Evolutionary conservation across 1,140 invertebrate genomes (phyloP).

Genomic region (Brachystomella parvula): DNA sequence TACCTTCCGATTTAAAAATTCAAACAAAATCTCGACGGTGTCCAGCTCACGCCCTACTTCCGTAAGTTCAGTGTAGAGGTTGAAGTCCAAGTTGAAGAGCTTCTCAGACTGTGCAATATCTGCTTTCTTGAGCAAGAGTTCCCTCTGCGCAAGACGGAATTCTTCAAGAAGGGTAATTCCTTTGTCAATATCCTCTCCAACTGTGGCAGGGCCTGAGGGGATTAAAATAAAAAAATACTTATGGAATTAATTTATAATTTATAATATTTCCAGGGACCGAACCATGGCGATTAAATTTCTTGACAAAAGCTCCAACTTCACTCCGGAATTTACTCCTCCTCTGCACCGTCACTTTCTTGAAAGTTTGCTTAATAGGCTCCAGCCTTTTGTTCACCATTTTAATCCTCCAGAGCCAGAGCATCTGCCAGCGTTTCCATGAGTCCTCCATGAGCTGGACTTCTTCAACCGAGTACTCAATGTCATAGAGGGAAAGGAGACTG

Average conservation of each 20-base stretch:
- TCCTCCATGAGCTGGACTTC: constrained; percentile 25
- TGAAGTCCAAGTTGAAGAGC: constrained; percentile 72
- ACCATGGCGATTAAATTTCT: not conserved
- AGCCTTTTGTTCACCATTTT: constrained; percentile 45
- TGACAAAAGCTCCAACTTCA: constrained; percentile 58
- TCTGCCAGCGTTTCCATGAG: constrained; percentile 48
- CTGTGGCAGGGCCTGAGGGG: constrained; percentile 63
- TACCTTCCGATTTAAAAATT: constrained; percentile 66
- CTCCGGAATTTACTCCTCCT: constrained; percentile 64
- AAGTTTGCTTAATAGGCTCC: constrained; percentile 51
- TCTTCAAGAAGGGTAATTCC: constrained; percentile 63
- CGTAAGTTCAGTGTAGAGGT: constrained; percentile 67
- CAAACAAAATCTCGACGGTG: constrained; percentile 62
- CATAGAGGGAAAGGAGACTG: constrained; percentile 20
- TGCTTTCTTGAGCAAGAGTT: constrained; percentile 57
- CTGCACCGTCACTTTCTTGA: constrained; percentile 62
- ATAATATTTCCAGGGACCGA: not conserved
- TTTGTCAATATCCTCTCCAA: constrained; percentile 63
- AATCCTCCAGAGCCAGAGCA: constrained; percentile 51
- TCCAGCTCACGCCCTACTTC: constrained; percentile 63
- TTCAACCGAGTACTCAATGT: constrained; percentile 25
- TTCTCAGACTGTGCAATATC: constrained; percentile 70
- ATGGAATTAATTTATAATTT: constrained; percentile 44
- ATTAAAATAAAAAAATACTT: constrained; percentile 43
- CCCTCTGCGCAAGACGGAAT: constrained; percentile 57